A percentile compares a stretch with the other conserved stretches of the same genome.
These are phyloP conservation scores for Melangyna quadrimaculata DNA, from an alignment of 2,888 invertebrate genomes.

Conservation along the genomic window DNA sequence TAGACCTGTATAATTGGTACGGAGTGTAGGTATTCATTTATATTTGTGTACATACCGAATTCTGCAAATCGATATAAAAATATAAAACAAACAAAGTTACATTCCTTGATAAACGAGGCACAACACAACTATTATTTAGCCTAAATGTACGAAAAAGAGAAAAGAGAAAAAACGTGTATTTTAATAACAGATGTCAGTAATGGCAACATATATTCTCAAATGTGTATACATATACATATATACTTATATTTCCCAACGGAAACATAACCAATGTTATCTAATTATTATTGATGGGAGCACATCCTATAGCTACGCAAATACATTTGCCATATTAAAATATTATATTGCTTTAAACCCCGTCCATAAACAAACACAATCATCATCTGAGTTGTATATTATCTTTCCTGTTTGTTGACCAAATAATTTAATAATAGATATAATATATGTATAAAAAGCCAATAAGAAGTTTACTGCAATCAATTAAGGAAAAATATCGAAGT, in stretches of 20 bases:
- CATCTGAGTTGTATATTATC: slow-evolving; percentile 15
- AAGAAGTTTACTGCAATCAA: no score
- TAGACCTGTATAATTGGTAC: background rate
- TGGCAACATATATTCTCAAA: slow-evolving; percentile 4
- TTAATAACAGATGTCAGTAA: slow-evolving; percentile 11
- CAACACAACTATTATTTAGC: background rate
- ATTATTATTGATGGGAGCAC: slow-evolving; percentile 47
- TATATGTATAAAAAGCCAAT: no score
- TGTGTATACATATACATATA: background rate
- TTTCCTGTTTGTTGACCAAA: slow-evolving; percentile 18
- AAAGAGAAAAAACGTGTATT: background rate
- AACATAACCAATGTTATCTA: slow-evolving; percentile 44
- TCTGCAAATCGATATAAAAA: background rate
- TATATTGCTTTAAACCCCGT: background rate
- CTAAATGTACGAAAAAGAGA: background rate
- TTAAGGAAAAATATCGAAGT: no score
- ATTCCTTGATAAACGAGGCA: background rate
- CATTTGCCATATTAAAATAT: slow-evolving; percentile 35
- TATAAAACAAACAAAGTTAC: background rate
- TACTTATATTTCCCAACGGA: slow-evolving; percentile 14
- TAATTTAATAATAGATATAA: no score
- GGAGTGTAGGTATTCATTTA: background rate
- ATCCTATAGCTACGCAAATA: slow-evolving; percentile 20
- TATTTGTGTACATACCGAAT: background rate
- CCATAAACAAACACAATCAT: background rate